phyloP scores from a whole-genome alignment of 1,140 invertebrate genomes.

The Eumaeus atala region DNA sequence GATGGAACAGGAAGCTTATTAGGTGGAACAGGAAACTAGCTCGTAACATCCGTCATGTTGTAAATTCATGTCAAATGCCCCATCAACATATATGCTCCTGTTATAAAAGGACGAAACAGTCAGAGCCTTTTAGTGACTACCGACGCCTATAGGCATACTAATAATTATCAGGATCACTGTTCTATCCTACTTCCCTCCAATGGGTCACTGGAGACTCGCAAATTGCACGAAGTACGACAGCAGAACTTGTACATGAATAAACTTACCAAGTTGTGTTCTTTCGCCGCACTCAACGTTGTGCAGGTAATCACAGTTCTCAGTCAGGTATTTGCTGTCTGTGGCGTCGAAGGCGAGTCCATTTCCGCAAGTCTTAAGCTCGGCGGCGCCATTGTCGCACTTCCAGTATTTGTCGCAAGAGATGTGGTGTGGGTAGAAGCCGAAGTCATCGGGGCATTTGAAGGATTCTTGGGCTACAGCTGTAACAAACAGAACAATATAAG shows the following conservation, averaged over 20 bases:
- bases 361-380: slow-evolving; percentile 93
- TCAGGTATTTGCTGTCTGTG: slow-evolving; percentile 89
- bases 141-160: too few relatives aligned
- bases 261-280: slow-evolving; percentile 85
- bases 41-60: too few relatives aligned
- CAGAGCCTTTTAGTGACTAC: too few relatives aligned
- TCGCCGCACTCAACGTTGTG: slow-evolving; percentile 97
- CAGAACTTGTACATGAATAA: neutral
- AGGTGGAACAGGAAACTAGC: too few relatives aligned
- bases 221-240: too few relatives aligned
- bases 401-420: slow-evolving; percentile 95
- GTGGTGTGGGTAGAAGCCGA: slow-evolving; percentile 94
- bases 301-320: slow-evolving; percentile 95
- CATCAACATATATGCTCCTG: too few relatives aligned
- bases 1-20: too few relatives aligned
- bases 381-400: slow-evolving; percentile 92
- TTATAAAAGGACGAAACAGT: too few relatives aligned
- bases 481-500: slow-evolving; percentile 48
- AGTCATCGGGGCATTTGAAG: slow-evolving; percentile 96
- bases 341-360: slow-evolving; percentile 95
- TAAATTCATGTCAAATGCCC: too few relatives aligned
- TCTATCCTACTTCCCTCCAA: too few relatives aligned
- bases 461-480: slow-evolving; percentile 82
- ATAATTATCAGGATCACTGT: too few relatives aligned
- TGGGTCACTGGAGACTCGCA: too few relatives aligned